phyloP scores from a whole-genome alignment of 2,113 vertebrate species.

The Nesogale talazaci region DNA sequence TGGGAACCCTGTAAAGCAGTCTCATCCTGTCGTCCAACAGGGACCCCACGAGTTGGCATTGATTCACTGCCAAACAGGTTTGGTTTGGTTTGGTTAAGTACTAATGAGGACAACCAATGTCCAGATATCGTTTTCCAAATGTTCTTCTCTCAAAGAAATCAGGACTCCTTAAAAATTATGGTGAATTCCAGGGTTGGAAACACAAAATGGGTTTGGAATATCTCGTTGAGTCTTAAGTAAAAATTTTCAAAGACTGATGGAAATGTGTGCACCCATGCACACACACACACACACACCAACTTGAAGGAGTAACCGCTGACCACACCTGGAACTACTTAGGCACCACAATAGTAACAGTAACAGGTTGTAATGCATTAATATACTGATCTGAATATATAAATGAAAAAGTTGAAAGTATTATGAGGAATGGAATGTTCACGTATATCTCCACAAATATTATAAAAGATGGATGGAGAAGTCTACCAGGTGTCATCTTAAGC shows the following conservation, averaged over 20 bases:
- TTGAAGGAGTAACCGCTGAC: background rate
- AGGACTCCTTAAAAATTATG: background rate
- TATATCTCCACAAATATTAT: slow-evolving; percentile 1
- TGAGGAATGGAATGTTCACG: background rate
- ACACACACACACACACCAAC: background rate
- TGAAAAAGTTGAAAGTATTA: background rate
- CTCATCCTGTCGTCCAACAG: background rate
- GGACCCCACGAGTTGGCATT: background rate
- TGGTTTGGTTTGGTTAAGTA: background rate
- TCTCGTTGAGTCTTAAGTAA: background rate
- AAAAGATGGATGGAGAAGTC: slow-evolving; percentile 24
- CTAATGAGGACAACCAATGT: background rate
- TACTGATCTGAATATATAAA: slow-evolving; percentile 10
- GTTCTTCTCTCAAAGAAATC: background rate
- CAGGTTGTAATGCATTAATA: background rate
- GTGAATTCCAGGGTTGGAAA: background rate
- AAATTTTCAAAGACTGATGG: slow-evolving; percentile 18
- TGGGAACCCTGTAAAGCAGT: background rate
- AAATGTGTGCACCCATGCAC: slow-evolving; percentile 12
- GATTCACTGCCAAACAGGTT: background rate
- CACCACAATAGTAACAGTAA: background rate
- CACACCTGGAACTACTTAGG: background rate
- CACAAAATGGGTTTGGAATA: background rate
- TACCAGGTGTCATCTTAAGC: background rate
- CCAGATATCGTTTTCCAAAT: slow-evolving; percentile 10